A percentile compares a stretch with the other conserved stretches of the same genome.
Evolutionary conservation across 2,888 invertebrate species (phyloP).

Genomic region (Philopedon plagiatum): DNA sequence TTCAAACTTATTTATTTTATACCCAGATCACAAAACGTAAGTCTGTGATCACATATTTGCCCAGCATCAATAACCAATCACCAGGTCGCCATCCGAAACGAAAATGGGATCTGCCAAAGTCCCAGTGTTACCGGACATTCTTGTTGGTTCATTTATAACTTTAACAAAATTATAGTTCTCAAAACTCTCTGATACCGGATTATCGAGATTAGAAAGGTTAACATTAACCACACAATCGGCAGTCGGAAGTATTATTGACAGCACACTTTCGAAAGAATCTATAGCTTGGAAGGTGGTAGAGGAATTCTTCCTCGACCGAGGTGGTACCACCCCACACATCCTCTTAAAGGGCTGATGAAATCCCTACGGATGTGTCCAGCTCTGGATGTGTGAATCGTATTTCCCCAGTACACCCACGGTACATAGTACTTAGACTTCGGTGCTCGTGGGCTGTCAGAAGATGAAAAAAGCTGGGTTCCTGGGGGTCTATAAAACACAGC

Average conservation of each 20-base stretch:
- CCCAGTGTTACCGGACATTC: constrained; percentile 9
- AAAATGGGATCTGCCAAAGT: constrained; percentile 38
- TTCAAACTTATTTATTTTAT: not conserved
- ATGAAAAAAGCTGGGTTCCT: no score
- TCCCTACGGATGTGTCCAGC: no score
- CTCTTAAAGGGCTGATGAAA: no score
- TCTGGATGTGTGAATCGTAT: no score
- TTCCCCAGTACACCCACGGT: no score
- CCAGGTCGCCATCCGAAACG: constrained; percentile 22
- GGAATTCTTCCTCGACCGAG: no score
- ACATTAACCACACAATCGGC: constrained; percentile 28
- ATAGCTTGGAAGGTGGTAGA: no score
- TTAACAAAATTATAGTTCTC: not conserved
- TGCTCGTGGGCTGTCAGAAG: no score
- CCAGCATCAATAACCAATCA: not conserved
- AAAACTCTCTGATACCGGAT: constrained; percentile 26
- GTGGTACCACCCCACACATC: no score
- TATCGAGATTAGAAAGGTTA: constrained; percentile 23
- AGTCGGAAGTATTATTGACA: constrained; percentile 9
- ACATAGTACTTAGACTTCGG: no score
- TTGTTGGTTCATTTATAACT: constrained; percentile 5
- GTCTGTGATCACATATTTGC: constrained; percentile 21
- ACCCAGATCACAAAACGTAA: constrained; percentile 19
- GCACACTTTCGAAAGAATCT: constrained; percentile 30
- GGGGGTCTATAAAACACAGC: constrained; percentile 37